phyloP scores from a whole-genome alignment of 2,888 invertebrate species.

The Rotaria socialis region DNA sequence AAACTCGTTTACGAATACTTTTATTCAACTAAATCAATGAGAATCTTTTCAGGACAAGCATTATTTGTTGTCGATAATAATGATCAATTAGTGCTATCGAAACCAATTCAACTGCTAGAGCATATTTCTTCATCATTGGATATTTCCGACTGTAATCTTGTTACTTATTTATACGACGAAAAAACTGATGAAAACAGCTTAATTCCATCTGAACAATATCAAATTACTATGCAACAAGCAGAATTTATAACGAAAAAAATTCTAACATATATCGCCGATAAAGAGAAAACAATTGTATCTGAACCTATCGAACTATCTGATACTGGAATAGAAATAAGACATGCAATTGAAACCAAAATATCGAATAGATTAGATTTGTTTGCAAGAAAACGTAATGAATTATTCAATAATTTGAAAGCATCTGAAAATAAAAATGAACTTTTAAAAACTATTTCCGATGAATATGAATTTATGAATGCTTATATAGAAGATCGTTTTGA shows the following conservation, averaged over 20 bases:
- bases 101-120: background rate
- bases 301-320: background rate
- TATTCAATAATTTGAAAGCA: background rate
- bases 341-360: background rate
- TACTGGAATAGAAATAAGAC: background rate
- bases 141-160: background rate
- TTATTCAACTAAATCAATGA: too few relatives aligned
- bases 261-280: background rate
- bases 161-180: background rate
- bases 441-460: background rate
- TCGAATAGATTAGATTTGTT: background rate
- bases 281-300: background rate
- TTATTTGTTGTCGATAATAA: background rate
- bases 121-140: background rate
- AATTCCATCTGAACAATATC: background rate
- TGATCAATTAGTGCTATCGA: background rate
- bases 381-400: background rate
- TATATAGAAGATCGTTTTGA: background rate
- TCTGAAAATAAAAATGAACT: background rate
- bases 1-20: too few relatives aligned
- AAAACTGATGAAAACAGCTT: background rate
- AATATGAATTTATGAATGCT: background rate
- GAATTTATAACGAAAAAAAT: background rate
- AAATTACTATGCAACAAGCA: background rate
- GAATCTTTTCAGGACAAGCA: background rate